Percentiles rank a stretch among this genome's conserved stretches.
Evolutionary conservation across 2,888 invertebrate species (phyloP).

Genomic region (Drosophila prolongata): DNA sequence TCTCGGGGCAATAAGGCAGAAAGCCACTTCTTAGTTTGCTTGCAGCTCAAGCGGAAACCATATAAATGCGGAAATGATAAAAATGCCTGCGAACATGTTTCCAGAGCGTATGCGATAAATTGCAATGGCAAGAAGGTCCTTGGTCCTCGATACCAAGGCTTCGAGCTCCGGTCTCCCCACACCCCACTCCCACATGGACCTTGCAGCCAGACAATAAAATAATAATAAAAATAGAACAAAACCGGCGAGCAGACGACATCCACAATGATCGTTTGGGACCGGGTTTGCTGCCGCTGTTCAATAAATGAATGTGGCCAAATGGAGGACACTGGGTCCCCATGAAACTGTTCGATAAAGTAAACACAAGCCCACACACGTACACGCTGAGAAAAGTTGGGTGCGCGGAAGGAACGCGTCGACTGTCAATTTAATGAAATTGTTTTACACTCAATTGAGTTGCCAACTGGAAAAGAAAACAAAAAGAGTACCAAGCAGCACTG

Average conservation of each 20-base stretch:
- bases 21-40: slow-evolving; percentile 73
- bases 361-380: slow-evolving; percentile 20
- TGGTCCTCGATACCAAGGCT: slow-evolving; percentile 12
- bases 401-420: slow-evolving; percentile 9
- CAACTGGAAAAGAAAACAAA: slow-evolving; percentile 62
- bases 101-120: slow-evolving; percentile 76
- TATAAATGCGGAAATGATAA: slow-evolving; percentile 80
- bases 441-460: slow-evolving; percentile 82
- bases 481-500: slow-evolving; percentile 14
- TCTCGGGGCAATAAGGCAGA: slow-evolving; percentile 69
- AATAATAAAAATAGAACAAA: slow-evolving; percentile 72
- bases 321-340: slow-evolving; percentile 18
- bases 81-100: slow-evolving; percentile 79
- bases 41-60: slow-evolving; percentile 77
- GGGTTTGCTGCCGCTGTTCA: slow-evolving; percentile 30
- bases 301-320: slow-evolving; percentile 52
- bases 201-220: slow-evolving; percentile 73
- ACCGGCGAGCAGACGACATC: slow-evolving; percentile 42
- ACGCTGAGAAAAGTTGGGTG: slow-evolving; percentile 17
- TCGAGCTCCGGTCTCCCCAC: neutral
- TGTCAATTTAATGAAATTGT: slow-evolving; percentile 76
- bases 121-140: slow-evolving; percentile 67
- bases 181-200: slow-evolving; percentile 23
- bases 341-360: slow-evolving; percentile 13
- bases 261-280: slow-evolving; percentile 36